A percentile compares a stretch with the other conserved stretches of the same genome.
These are phyloP conservation scores for Malurus leucopterus DNA, from an alignment of 2,797 vertebrate species.

Conservation along the genomic window DNA sequence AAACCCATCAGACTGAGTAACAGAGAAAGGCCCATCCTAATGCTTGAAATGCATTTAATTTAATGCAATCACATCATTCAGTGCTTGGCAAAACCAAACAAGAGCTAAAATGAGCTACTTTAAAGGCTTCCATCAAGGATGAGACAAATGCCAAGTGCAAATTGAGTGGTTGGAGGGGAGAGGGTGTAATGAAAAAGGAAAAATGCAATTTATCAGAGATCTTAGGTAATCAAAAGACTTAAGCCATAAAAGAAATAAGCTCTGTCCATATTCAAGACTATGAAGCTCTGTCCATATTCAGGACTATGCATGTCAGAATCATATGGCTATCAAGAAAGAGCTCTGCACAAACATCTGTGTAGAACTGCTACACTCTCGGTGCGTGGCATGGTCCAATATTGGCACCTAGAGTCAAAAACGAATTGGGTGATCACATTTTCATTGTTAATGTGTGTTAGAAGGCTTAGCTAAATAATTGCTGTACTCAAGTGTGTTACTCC, in stretches of 20 bases:
- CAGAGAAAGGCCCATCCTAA: not conserved
- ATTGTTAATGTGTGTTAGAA: not conserved
- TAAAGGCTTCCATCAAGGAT: not conserved
- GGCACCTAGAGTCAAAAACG: not conserved
- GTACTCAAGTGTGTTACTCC: not conserved
- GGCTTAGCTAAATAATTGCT: not conserved
- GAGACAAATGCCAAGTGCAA: conserved; percentile 2
- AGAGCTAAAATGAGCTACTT: not conserved
- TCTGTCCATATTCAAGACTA: not conserved
- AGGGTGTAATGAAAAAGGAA: not conserved
- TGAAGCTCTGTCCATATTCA: not conserved
- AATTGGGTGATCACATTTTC: not conserved
- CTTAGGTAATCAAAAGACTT: not conserved
- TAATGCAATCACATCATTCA: not conserved
- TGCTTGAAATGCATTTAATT: not conserved
- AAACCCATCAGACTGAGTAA: not conserved
- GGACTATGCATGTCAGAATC: not conserved
- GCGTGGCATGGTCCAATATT: not conserved
- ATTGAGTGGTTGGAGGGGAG: not conserved
- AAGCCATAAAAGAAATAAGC: not conserved
- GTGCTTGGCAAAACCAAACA: not conserved
- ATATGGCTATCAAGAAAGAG: not conserved
- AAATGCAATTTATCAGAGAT: not conserved
- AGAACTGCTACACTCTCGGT: not conserved
- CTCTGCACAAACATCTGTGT: not conserved